phyloP scores from a whole-genome alignment of 2,113 vertebrate species.

The Macrotis lagotis region DNA sequence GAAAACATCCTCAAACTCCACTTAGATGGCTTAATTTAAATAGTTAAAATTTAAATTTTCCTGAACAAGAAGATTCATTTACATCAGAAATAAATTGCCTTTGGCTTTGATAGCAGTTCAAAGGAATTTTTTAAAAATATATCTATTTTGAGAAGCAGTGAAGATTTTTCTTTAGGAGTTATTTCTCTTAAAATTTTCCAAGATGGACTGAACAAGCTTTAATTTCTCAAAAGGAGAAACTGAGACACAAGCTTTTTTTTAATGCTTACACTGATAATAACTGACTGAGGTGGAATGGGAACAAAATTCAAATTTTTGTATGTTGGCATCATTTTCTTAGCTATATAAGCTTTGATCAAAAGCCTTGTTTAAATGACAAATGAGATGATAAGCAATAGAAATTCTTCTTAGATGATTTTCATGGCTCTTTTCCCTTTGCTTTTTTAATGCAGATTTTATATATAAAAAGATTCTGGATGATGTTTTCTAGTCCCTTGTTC shows the following conservation, averaged over 20 bases:
- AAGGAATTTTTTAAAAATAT: background rate
- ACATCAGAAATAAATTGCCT: background rate
- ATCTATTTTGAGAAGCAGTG: background rate
- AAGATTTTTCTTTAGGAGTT: background rate
- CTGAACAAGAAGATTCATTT: background rate
- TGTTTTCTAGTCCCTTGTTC: background rate
- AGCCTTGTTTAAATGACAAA: background rate
- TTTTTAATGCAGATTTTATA: background rate
- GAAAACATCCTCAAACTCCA: background rate
- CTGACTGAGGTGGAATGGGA: background rate
- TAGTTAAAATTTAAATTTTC: background rate
- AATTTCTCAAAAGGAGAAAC: background rate
- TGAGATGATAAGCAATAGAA: background rate
- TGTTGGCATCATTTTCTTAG: background rate
- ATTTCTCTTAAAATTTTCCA: background rate
- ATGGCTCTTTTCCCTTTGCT: background rate
- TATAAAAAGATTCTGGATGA: background rate
- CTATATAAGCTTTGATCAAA: background rate
- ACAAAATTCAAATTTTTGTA: background rate
- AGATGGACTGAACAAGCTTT: background rate
- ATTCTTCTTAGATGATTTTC: background rate
- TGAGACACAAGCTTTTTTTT: background rate
- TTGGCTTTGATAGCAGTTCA: background rate
- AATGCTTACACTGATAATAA: background rate
- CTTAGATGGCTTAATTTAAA: background rate